Base-by-base conservation (phyloP, 1,140 invertebrate genomes). In the Brachionus calyciflorus region DNA sequence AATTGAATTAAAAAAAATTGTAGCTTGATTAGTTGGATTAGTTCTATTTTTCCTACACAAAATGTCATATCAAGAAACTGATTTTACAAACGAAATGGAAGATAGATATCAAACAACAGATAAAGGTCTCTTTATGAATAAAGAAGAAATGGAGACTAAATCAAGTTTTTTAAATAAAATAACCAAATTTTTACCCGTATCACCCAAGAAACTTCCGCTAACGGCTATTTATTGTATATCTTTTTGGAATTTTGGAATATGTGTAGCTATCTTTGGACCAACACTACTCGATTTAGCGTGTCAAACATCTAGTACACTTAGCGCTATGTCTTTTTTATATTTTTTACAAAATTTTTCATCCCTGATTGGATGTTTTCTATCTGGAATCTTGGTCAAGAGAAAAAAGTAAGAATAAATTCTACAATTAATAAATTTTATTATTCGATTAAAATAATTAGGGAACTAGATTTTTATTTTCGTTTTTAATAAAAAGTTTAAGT, bases 161-260 rank as follows among this genome's bases (percentile, higher is more conserved):
- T 19, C 55, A 60, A 60, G 28, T 17, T 17, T 17, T 17, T 17
- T 21, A 17, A 9, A 37, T 37, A 37, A 9, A 37, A 1, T 37
- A 1, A 33, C 3, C 19, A 65, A 28, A 3, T 46, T 44, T 65
- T 19, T 65, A 44, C 21, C 37, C 4, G 24, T 65, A 12, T 26
- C 60, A 17, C 41, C 19, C 5, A 65, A 82, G 44, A 81, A 87
- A 78, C 83, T 83, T 80, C 79, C 85, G 21, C 81, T 83, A 6
- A 85, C 86, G 10, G 63, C 84, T 9, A 83, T 83, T 10, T 85
- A 87, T 78, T 87, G 86, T 78, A 68, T 81, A 12, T 84, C 84
- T 1, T 87, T 87, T 78, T 85, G 85, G 79, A 85, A 82, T 73
- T 87, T 87, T 80, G 86, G 86, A 2, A 86, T 87, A 81, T 85